Conservation (phyloP, 2,888 invertebrate genomes). For the Nasonovia ribisnigri region DNA sequence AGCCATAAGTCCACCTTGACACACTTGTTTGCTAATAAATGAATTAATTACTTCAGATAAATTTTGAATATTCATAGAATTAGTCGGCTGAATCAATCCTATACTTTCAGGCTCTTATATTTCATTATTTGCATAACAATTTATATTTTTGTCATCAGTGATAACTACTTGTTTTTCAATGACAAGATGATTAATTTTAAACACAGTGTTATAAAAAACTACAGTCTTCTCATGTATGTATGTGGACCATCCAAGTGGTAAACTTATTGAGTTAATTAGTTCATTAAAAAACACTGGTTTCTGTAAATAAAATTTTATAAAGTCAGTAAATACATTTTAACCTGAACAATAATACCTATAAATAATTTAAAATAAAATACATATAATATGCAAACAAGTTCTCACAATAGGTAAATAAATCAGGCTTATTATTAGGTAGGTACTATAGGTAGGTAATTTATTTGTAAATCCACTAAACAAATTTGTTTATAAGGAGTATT, state of each 20-base stretch:
- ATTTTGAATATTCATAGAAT: not conserved
- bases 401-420: no score
- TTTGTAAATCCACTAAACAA: no score
- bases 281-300: not conserved
- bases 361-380: no score
- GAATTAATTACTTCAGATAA: not conserved
- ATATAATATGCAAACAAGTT: not conserved
- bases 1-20: not conserved
- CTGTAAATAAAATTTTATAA: not conserved
- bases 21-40: conserved; percentile 4
- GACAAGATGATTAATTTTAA: not conserved
- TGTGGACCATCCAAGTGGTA: not conserved
- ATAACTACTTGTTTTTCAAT: not conserved
- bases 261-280: not conserved
- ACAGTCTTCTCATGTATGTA: not conserved
- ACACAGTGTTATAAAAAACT: not conserved
- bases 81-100: not conserved
- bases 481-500: not conserved
- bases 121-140: not conserved
- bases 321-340: no score
- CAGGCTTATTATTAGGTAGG: no score
- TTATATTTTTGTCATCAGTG: not conserved
- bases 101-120: not conserved
- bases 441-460: no score
- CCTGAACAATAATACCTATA: no score